A percentile compares a stretch with the other conserved stretches of the same genome.
Evolutionary conservation across 2,888 invertebrate genomes (phyloP).

Genomic region (Rhopalosiphum nymphaeae): DNA sequence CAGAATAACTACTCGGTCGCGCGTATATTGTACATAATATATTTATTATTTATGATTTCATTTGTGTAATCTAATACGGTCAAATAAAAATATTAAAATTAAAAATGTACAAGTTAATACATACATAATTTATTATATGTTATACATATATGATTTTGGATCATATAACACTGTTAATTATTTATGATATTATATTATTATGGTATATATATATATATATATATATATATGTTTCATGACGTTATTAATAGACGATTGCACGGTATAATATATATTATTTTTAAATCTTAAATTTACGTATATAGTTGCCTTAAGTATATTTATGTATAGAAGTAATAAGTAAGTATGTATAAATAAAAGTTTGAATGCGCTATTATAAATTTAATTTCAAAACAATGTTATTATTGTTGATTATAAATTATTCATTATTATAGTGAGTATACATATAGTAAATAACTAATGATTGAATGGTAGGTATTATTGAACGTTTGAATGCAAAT

Average conservation of each 20-base stretch:
- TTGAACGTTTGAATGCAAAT: background rate
- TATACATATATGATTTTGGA: background rate
- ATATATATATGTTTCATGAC: too few species aligned
- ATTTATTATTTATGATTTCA: conserved; percentile 51
- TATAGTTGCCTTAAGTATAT: background rate
- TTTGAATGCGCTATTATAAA: background rate
- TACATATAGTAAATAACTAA: background rate
- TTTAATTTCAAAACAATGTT: background rate
- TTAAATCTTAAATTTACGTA: background rate
- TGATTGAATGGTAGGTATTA: background rate
- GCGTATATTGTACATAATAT: background rate
- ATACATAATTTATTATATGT: background rate
- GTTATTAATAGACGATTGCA: conserved; percentile 12
- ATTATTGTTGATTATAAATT: background rate
- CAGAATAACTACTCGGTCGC: conserved; percentile 16
- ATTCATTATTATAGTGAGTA: background rate
- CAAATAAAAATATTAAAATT: conserved; percentile 28
- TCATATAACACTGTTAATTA: conserved; percentile 20
- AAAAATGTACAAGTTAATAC: conserved; percentile 54
- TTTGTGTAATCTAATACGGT: conserved; percentile 54
- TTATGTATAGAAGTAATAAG: background rate
- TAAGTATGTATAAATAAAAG: background rate
- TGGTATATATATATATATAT: too few species aligned
- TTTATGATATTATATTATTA: background rate
- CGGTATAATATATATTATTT: background rate